Conservation (phyloP, 2,888 invertebrate genomes). For the Druceiella hillmani region DNA sequence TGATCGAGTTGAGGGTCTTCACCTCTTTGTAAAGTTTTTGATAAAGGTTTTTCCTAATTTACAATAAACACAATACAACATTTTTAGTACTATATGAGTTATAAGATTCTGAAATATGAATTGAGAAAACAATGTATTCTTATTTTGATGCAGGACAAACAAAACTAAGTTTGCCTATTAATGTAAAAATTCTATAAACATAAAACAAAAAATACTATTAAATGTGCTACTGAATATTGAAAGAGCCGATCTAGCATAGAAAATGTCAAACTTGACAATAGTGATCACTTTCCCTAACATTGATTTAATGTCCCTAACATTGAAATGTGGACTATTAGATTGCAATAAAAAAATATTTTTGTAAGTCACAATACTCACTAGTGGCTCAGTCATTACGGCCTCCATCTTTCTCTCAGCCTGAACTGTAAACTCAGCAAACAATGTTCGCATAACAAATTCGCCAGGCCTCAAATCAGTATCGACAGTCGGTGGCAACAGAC, state of each 20-base stretch:
- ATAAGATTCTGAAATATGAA: neutral
- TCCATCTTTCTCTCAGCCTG: constrained; percentile 96
- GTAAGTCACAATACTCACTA: no score
- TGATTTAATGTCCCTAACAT: no score
- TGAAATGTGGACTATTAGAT: no score
- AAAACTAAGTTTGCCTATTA: neutral
- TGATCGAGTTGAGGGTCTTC: constrained; percentile 96
- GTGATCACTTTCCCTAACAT: no score
- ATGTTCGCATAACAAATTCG: constrained; percentile 91
- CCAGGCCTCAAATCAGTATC: constrained; percentile 78
- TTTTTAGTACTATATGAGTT: neutral
- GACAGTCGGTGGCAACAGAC: constrained; percentile 40
- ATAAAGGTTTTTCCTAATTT: constrained; percentile 82
- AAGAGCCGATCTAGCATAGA: no score
- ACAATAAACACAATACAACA: constrained; percentile 5
- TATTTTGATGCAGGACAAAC: neutral
- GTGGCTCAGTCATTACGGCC: constrained; percentile 84
- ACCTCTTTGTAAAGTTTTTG: constrained; percentile 91
- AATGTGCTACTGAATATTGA: no score
- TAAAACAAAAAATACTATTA: no score
- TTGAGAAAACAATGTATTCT: neutral
- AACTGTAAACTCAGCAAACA: constrained; percentile 92
- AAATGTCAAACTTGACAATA: no score
- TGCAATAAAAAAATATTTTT: no score
- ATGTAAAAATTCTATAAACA: no score